phyloP scores from a whole-genome alignment of 1,140 invertebrate species.

The Anagrus nilaparvatae region DNA sequence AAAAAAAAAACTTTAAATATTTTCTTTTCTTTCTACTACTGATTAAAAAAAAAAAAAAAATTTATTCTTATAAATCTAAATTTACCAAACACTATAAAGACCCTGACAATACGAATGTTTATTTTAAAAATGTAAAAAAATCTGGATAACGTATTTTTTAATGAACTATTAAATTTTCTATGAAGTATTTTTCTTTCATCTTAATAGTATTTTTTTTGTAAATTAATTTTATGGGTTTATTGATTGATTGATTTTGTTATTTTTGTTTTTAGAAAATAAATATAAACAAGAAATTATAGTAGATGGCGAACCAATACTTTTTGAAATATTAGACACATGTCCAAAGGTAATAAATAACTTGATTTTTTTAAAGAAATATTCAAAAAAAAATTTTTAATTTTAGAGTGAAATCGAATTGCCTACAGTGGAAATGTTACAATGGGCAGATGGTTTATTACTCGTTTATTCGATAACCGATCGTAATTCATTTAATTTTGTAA shows the following conservation, averaged over 20 bases:
- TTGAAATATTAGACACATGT: slow-evolving; percentile 88
- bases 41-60: too few species aligned
- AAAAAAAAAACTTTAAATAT: too few species aligned
- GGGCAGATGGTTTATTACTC: slow-evolving; percentile 80
- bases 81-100: too few species aligned
- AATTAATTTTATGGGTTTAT: not conserved
- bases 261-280: slow-evolving; percentile 62
- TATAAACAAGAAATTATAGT: slow-evolving; percentile 88
- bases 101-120: too few species aligned
- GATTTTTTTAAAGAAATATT: slow-evolving; percentile 10
- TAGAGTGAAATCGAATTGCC: slow-evolving; percentile 62
- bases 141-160: too few species aligned
- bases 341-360: slow-evolving; percentile 57
- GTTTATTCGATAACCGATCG: slow-evolving; percentile 89
- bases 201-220: too few species aligned
- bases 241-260: slow-evolving; percentile 8
- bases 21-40: too few species aligned
- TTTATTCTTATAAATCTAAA: too few species aligned
- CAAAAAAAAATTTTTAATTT: slow-evolving; percentile 7
- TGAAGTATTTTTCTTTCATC: too few species aligned
- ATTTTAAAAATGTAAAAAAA: too few species aligned
- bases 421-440: slow-evolving; percentile 64
- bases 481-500: slow-evolving; percentile 74
- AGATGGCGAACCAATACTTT: slow-evolving; percentile 80
- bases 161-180: too few species aligned